phyloP scores from a whole-genome alignment of 1,140 invertebrate species.

The Eufriesea mexicana region DNA sequence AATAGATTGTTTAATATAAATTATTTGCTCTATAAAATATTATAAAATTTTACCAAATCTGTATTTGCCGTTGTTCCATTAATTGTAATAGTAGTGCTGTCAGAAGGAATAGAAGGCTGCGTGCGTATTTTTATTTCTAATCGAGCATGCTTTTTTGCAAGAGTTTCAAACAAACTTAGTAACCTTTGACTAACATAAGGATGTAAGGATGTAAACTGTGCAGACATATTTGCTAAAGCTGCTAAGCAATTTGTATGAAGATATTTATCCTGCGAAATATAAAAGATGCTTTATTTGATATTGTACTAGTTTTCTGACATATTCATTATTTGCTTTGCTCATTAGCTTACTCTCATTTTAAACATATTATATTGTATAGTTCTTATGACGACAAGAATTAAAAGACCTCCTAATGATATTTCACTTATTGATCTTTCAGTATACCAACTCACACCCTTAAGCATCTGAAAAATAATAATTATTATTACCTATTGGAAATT shows the following conservation, averaged over 20 bases:
- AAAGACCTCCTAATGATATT: conserved; percentile 96
- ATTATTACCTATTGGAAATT: conserved; percentile 1
- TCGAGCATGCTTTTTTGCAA: conserved; percentile 90
- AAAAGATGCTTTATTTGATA: conserved; percentile 26
- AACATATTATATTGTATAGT: conserved; percentile 99
- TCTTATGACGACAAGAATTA: conserved; percentile 96
- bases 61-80: conserved; percentile 74
- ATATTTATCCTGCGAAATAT: conserved; percentile 91
- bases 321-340: background rate
- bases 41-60: conserved; percentile 74
- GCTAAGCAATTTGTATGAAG: conserved; percentile 98
- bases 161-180: conserved; percentile 93
- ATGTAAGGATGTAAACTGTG: conserved; percentile 96
- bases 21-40: background rate
- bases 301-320: background rate
- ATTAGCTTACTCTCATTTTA: conserved; percentile 90
- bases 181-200: conserved; percentile 97
- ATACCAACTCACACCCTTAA: conserved; percentile 96
- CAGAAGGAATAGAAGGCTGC: conserved; percentile 58
- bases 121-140: conserved; percentile 82
- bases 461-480: conserved; percentile 84
- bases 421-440: conserved; percentile 94
- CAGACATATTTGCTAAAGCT: conserved; percentile 98
- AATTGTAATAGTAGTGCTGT: conserved; percentile 61
- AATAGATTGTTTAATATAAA: conserved; percentile 21